A percentile compares a stretch with the other conserved stretches of the same genome.
Conservation (phyloP, 2,888 invertebrate genomes). For the Eumerus sabulonum region DNA sequence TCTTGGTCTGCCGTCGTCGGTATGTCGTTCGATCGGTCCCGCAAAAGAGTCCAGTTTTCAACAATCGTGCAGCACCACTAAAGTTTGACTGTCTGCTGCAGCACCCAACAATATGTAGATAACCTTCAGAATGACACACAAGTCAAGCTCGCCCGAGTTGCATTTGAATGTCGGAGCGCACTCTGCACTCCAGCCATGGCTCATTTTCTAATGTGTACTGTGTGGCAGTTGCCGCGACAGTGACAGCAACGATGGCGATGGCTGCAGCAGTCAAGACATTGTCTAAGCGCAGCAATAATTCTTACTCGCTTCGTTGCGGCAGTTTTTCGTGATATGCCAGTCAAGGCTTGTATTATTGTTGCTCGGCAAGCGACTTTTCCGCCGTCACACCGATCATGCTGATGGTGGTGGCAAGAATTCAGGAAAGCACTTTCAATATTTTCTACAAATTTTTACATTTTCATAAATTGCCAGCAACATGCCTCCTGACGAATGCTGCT, state of each 20-base stretch:
- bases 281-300: conserved; percentile 59
- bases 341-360: conserved; percentile 63
- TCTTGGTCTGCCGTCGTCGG: conserved; percentile 21
- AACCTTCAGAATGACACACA: conserved; percentile 64
- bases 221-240: conserved; percentile 32
- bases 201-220: conserved; percentile 1
- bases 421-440: conserved; percentile 53
- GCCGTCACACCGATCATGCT: background rate
- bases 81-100: background rate
- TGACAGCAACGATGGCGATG: conserved; percentile 15
- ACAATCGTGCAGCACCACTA: conserved; percentile 30
- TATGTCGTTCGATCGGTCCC: conserved; percentile 40
- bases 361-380: conserved; percentile 34
- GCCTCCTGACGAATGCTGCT: conserved; percentile 55
- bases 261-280: conserved; percentile 44
- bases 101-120: conserved; percentile 24
- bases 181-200: too few relatives aligned
- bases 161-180: too few relatives aligned
- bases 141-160: conserved; percentile 32
- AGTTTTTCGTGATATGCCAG: conserved; percentile 66
- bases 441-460: conserved; percentile 49
- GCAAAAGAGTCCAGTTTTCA: conserved; percentile 33
- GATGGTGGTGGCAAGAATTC: conserved; percentile 40
- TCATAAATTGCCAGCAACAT: conserved; percentile 56
- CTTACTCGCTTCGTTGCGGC: conserved; percentile 44